These are phyloP conservation scores for Siphonodentalium dalli DNA, from an alignment of 2,888 invertebrate species.

Conservation along the genomic window DNA sequence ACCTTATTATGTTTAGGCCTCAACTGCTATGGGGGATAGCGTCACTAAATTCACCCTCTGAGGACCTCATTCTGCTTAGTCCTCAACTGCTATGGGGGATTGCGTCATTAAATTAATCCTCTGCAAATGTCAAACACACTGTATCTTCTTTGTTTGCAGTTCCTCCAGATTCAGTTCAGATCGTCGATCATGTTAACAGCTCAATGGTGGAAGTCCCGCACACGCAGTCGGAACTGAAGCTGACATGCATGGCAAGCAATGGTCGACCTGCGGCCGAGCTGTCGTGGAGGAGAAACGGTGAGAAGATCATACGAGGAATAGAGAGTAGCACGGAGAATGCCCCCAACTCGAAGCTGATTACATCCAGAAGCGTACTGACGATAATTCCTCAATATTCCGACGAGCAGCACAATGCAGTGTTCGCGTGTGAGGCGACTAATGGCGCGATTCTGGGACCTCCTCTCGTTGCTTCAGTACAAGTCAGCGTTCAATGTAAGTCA, in stretches of 20 bases:
- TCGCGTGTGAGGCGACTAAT: constrained; percentile 92
- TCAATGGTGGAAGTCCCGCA: constrained; percentile 80
- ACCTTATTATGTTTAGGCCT: too few species aligned
- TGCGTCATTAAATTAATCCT: too few species aligned
- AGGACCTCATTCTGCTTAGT: too few species aligned
- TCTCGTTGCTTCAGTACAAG: constrained; percentile 82
- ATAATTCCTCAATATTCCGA: constrained; percentile 80
- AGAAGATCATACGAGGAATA: constrained; percentile 84
- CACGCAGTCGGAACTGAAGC: constrained; percentile 85
- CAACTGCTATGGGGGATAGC: too few species aligned
- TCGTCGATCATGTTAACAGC: constrained; percentile 89
- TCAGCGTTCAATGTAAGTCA: constrained; percentile 89
- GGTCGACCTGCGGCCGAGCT: constrained; percentile 88
- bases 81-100: too few species aligned
- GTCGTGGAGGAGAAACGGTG: constrained; percentile 87
- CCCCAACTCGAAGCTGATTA: constrained; percentile 48
- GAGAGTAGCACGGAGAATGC: constrained; percentile 70
- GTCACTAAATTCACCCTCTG: too few species aligned
- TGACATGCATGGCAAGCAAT: constrained; percentile 88
- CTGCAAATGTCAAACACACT: not conserved
- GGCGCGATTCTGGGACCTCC: constrained; percentile 82
- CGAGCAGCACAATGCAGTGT: constrained; percentile 90
- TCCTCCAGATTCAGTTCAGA: constrained; percentile 90
- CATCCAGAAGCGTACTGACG: constrained; percentile 74
- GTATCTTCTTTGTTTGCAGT: constrained; percentile 70